Percentiles rank a stretch among this genome's conserved stretches.
Conservation (phyloP, 2,797 vertebrate species). For the Diceros bicornis region DNA sequence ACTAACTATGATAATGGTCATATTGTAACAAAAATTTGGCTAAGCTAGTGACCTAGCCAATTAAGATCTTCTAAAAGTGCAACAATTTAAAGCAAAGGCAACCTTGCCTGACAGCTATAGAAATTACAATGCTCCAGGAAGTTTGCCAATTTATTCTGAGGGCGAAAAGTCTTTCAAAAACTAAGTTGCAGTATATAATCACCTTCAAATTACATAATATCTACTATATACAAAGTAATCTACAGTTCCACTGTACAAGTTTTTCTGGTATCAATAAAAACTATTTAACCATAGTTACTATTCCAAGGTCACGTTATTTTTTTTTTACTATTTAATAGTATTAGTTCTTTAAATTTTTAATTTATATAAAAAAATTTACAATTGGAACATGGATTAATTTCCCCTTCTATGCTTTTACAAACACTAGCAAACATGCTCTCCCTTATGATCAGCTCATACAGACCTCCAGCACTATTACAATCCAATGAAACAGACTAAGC, state of each 20-base stretch:
- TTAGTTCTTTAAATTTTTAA: not conserved
- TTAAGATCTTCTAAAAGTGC: constrained; percentile 15
- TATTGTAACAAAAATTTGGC: constrained; percentile 27
- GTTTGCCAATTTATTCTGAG: not conserved
- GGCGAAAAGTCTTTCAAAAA: constrained; percentile 29
- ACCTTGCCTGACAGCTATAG: not conserved
- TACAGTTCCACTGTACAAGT: not conserved
- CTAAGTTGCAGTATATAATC: not conserved
- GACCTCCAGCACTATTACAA: not conserved
- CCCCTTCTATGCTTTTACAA: not conserved
- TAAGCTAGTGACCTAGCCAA: not conserved
- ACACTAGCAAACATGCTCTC: not conserved
- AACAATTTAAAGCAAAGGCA: constrained; percentile 51
- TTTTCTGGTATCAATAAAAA: constrained; percentile 45
- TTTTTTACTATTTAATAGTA: constrained; percentile 4
- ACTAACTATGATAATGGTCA: not conserved
- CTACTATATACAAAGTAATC: not conserved
- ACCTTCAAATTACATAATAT: not conserved
- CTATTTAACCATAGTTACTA: not conserved
- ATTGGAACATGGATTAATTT: not conserved
- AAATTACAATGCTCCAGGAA: constrained; percentile 47
- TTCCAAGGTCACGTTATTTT: not conserved
- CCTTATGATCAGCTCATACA: not conserved
- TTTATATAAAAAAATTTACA: not conserved
- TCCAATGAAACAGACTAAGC: not conserved